Evolutionary conservation across 2,888 invertebrate genomes (phyloP).

Genomic region (Platerodrilus igneus): DNA sequence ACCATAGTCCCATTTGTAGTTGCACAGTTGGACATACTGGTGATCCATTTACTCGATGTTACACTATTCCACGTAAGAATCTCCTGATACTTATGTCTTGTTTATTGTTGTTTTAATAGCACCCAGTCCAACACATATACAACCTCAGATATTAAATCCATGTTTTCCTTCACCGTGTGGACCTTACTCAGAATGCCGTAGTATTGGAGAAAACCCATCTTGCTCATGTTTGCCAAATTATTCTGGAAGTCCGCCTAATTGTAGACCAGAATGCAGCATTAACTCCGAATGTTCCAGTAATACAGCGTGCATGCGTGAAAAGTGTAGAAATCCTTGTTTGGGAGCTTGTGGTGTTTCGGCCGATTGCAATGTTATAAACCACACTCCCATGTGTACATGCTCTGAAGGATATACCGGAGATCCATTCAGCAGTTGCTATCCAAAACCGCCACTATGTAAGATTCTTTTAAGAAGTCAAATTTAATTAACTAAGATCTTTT

Average conservation of each 20-base stretch:
- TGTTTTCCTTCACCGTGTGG: conserved; percentile 72
- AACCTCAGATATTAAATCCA: conserved; percentile 45
- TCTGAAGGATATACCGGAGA: conserved; percentile 66
- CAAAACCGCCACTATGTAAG: conserved; percentile 48
- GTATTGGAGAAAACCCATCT: conserved; percentile 51
- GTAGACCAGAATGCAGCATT: conserved; percentile 70
- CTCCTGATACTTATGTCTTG: neutral
- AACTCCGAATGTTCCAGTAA: conserved; percentile 68
- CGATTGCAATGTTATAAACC: conserved; percentile 66
- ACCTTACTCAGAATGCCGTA: conserved; percentile 56
- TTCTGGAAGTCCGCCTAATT: conserved; percentile 68
- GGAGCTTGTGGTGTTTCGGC: conserved; percentile 70
- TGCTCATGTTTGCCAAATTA: conserved; percentile 65
- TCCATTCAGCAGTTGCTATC: conserved; percentile 65
- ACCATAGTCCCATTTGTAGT: conserved; percentile 62
- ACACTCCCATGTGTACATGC: conserved; percentile 72
- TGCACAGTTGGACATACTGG: conserved; percentile 59
- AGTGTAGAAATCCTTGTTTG: conserved; percentile 70
- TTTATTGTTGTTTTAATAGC: conserved; percentile 5
- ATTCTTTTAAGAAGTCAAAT: neutral
- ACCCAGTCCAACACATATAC: conserved; percentile 25
- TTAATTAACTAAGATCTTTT: conserved; percentile 1
- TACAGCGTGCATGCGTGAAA: conserved; percentile 65
- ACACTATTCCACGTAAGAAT: conserved; percentile 42
- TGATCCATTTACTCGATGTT: conserved; percentile 62